Evolutionary conservation across 1,140 invertebrate species (phyloP), one percentile per base, ranked within the genome.

Genomic region (Drosophila repleta): DNA sequence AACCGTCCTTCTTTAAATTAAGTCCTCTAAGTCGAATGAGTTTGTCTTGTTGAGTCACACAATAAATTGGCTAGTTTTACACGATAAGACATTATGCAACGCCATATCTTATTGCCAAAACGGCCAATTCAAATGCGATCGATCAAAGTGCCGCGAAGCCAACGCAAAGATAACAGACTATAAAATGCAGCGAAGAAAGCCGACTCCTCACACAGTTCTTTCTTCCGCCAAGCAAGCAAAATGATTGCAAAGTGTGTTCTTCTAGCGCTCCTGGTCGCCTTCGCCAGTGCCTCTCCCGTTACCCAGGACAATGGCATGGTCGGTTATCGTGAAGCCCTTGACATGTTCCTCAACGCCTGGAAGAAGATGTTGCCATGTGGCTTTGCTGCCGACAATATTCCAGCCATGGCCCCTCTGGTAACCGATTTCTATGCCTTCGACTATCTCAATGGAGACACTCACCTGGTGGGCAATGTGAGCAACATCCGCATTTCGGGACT

Each of bases 281-380:
- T 13, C 8, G 17, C 43, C 49, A 81, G 49, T 4, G 48, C 74
- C 35, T 57, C 62, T 1, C 74, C 79, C n/a, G n/a, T n/a, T 0
- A 43, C 49, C 2, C 61, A 63, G 17, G 72, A 75, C 43, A 39
- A 37, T 13, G 51, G 35, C 15, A 49, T 52, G 21, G 18, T 79
- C 0, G 35, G 69, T 15, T 87, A 83, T 24, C 41, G 52, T 4
- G 60, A 70, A 1, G 71, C 84, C 11, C 18, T 83, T 1, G 17
- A 48, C 6, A 72, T 57, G 57, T 83, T 73, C 43, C 18, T 75
- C 2, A 1, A 57, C 5, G 79, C 84, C 10, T 88, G 87, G 32
- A 71, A 73, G 49, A 61, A 57, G n/a, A 80, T 88, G 11, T 75
- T 83, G 48, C 84, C 84, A 8, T 89, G 84, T 18, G 79, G 84